Percentiles rank a stretch among this genome's conserved stretches.
Evolutionary conservation across 2,888 invertebrate genomes (phyloP).

Genomic region (Eumacrocentrus americanus): DNA sequence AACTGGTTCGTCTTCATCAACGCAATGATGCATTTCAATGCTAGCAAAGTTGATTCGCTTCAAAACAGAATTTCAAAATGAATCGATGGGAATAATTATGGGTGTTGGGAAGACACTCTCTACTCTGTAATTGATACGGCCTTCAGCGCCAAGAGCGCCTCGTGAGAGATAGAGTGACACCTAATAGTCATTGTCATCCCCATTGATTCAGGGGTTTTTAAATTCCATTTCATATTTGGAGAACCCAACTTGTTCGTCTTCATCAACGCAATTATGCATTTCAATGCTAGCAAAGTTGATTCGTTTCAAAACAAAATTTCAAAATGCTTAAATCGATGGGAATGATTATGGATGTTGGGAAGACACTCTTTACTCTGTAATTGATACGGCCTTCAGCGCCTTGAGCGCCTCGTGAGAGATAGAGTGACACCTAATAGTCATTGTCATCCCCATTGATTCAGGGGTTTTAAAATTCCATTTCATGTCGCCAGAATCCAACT

Average conservation of each 20-base stretch:
- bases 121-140: conserved; percentile 9
- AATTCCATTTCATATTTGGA: too few species aligned
- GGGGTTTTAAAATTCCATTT: too few species aligned
- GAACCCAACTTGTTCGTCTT: too few species aligned
- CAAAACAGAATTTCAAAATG: too few species aligned
- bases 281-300: too few species aligned
- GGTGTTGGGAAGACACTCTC: conserved; percentile 23
- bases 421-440: conserved; percentile 24
- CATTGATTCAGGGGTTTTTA: too few species aligned
- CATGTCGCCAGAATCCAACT: too few species aligned
- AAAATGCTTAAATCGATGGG: not conserved
- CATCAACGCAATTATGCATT: too few species aligned
- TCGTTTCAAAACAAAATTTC: too few species aligned
- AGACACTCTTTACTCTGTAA: conserved; percentile 11
- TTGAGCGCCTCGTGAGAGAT: conserved; percentile 23
- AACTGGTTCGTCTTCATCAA: too few species aligned
- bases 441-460: conserved; percentile 27
- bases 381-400: conserved; percentile 33
- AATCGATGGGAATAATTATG: conserved; percentile 25
- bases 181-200: conserved; percentile 29
- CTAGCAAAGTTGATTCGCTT: too few species aligned
- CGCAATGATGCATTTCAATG: too few species aligned
- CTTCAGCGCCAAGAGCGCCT: conserved; percentile 36
- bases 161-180: conserved; percentile 8
- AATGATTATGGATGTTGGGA: conserved; percentile 30